phyloP scores from a whole-genome alignment of 2,888 invertebrate genomes.

The Microctonus hyperodae region DNA sequence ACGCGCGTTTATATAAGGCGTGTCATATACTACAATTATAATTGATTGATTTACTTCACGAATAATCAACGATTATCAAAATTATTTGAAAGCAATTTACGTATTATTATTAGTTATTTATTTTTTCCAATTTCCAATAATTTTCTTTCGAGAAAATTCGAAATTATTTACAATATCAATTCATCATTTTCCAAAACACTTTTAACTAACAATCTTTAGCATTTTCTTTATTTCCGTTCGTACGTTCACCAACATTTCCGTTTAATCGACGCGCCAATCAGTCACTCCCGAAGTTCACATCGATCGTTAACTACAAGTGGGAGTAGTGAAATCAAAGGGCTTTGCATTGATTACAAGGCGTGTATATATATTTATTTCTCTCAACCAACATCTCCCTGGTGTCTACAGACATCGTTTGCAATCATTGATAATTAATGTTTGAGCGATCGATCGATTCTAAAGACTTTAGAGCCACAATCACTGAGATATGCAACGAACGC shows the following conservation, averaged over 20 bases:
- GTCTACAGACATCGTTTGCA: conserved; percentile 33
- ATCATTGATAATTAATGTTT: conserved; percentile 49
- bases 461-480: conserved; percentile 24
- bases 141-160: too few relatives aligned
- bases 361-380: neutral
- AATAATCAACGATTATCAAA: too few relatives aligned
- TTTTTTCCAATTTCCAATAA: too few relatives aligned
- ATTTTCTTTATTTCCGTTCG: neutral
- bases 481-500: conserved; percentile 16
- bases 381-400: conserved; percentile 8
- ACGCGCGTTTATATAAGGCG: too few relatives aligned
- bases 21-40: too few relatives aligned
- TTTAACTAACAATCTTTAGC: too few relatives aligned
- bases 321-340: conserved; percentile 13
- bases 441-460: conserved; percentile 52
- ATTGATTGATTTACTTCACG: too few relatives aligned
- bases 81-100: too few relatives aligned
- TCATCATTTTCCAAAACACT: too few relatives aligned
- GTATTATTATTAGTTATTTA: too few relatives aligned
- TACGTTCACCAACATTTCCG: neutral
- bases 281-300: conserved; percentile 9
- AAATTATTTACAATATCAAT: too few relatives aligned
- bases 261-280: conserved; percentile 11
- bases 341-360: conserved; percentile 7
- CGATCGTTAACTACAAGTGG: conserved; percentile 5